phyloP scores from a whole-genome alignment of 2,888 invertebrate species.

The Imbricaverruca yamaguchii region DNA sequence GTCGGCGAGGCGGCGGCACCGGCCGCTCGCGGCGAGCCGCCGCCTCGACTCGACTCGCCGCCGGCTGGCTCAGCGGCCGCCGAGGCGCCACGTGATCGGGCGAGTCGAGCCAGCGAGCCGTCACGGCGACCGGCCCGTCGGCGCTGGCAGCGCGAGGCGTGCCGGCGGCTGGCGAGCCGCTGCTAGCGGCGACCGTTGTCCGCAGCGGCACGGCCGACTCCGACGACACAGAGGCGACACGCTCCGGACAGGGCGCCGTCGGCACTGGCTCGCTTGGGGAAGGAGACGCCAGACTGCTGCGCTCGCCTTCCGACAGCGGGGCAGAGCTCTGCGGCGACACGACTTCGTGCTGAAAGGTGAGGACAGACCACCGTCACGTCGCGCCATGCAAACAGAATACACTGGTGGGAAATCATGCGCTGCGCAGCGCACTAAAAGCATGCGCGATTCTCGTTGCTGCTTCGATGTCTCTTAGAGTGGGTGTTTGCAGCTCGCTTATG shows the following conservation, averaged over 20 bases:
- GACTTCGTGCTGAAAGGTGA: neutral
- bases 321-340: neutral
- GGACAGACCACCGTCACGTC: neutral
- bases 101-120: neutral
- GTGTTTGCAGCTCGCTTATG: too few relatives aligned
- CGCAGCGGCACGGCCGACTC: neutral
- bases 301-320: neutral
- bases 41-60: too few relatives aligned
- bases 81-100: neutral
- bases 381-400: neutral
- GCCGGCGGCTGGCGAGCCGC: neutral
- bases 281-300: neutral
- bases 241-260: neutral
- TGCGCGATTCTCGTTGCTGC: too few relatives aligned
- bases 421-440: too few relatives aligned
- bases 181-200: neutral
- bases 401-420: too few relatives aligned
- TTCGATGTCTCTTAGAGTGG: too few relatives aligned
- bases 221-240: too few relatives aligned
- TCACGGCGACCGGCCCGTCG: neutral
- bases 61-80: neutral
- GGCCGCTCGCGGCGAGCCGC: neutral
- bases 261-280: neutral
- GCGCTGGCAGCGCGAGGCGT: neutral
- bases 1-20: constrained; percentile 9